phyloP scores from a whole-genome alignment of 2,888 invertebrate genomes.

The Latheticus oryzae region DNA sequence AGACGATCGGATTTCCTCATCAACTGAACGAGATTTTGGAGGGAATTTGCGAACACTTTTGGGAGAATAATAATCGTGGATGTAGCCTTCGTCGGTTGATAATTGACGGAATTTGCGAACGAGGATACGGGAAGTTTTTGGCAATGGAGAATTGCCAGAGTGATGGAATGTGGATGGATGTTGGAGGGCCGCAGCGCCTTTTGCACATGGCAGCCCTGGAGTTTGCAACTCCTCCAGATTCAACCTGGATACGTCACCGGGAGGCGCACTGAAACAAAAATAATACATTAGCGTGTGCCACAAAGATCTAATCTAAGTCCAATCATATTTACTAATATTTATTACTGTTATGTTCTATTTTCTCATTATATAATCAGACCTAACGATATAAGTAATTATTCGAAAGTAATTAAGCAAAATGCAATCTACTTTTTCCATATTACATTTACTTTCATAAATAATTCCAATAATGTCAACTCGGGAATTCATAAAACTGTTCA shows the following conservation, averaged over 20 bases:
- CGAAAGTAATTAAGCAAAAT: too few species aligned
- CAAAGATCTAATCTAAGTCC: too few species aligned
- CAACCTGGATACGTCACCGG: slow-evolving; percentile 31
- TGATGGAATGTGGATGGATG: slow-evolving; percentile 58
- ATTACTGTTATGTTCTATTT: too few species aligned
- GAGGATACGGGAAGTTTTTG: slow-evolving; percentile 53
- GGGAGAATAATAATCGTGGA: slow-evolving; percentile 62
- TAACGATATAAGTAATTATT: too few species aligned
- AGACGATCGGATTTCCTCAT: not conserved
- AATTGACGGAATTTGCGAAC: slow-evolving; percentile 48
- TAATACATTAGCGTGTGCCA: not conserved
- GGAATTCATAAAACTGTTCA: too few species aligned
- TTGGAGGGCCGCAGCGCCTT: slow-evolving; percentile 58
- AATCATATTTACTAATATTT: too few species aligned
- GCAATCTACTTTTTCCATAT: too few species aligned
- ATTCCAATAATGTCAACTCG: too few species aligned
- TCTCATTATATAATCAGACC: too few species aligned
- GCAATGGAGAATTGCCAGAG: not conserved
- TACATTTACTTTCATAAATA: too few species aligned
- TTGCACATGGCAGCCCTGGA: slow-evolving; percentile 63
- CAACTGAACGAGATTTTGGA: slow-evolving; percentile 33
- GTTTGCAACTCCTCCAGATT: slow-evolving; percentile 50
- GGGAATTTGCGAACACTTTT: slow-evolving; percentile 50
- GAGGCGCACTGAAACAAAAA: slow-evolving; percentile 43
- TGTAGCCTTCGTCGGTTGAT: slow-evolving; percentile 55